A percentile compares a stretch with the other conserved stretches of the same genome.
phyloP scores from a whole-genome alignment of 2,113 vertebrate genomes.

The Phodopus roborovskii region DNA sequence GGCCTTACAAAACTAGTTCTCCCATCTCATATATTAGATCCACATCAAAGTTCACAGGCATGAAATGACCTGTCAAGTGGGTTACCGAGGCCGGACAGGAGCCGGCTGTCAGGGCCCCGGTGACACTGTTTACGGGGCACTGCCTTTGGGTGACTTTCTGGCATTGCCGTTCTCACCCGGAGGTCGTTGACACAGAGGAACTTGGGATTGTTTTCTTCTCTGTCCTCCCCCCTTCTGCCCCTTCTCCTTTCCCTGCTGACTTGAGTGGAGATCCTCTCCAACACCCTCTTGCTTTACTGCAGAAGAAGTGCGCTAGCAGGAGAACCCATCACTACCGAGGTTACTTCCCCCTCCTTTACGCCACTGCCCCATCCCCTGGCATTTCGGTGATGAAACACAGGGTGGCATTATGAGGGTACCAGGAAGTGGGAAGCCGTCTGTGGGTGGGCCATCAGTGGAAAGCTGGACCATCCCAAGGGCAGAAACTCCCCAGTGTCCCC shows the following conservation, averaged over 20 bases:
- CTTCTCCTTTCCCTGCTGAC: neutral
- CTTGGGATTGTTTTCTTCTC: neutral
- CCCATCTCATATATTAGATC: neutral
- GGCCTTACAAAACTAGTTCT: neutral
- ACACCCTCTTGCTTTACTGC: neutral
- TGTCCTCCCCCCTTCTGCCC: accelerated
- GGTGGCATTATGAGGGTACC: neutral
- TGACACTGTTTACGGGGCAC: neutral
- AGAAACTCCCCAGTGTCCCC: neutral
- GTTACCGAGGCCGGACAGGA: neutral
- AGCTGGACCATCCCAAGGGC: neutral
- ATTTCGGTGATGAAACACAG: neutral
- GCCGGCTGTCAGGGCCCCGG: neutral
- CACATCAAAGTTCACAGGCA: neutral
- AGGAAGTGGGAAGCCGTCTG: neutral
- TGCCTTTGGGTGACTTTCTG: neutral
- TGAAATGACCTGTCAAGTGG: neutral
- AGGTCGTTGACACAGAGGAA: neutral
- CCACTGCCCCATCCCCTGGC: neutral
- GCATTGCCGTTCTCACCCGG: neutral
- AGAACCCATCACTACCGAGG: neutral
- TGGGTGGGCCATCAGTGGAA: neutral
- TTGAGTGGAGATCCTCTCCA: neutral
- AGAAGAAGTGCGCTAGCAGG: neutral
- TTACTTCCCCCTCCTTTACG: neutral